Conservation (phyloP, 2,797 vertebrate species). For the Hylomyscus alleni region DNA sequence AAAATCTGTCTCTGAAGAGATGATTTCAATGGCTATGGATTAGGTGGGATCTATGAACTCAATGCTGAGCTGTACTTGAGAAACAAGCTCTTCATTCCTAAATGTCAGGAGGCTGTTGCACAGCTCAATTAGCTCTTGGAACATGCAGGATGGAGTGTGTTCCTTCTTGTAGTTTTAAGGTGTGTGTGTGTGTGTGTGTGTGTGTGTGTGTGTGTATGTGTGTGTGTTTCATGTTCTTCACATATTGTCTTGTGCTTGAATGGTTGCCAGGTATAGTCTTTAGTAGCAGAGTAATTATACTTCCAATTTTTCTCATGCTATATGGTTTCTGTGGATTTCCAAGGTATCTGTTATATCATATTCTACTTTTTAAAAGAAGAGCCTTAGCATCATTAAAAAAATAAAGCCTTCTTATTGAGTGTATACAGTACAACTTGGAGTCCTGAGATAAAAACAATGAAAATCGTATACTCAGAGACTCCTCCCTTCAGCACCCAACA, state of each 20-base stretch:
- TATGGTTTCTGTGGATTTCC: neutral
- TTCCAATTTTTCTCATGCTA: neutral
- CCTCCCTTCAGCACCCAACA: neutral
- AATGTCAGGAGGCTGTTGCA: neutral
- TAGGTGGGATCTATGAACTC: neutral
- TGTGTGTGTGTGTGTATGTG: no score
- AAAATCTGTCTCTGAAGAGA: neutral
- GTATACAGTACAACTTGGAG: neutral
- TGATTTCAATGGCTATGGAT: neutral
- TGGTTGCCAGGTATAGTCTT: neutral
- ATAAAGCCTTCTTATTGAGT: neutral
- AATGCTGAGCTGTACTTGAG: neutral
- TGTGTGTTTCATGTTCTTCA: neutral
- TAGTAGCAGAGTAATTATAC: neutral
- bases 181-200: neutral
- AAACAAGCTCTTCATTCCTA: neutral
- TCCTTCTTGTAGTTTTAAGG: neutral
- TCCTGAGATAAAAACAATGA: neutral
- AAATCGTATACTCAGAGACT: accelerated
- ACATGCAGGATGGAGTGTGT: neutral
- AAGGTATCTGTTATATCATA: neutral
- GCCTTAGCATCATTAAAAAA: neutral
- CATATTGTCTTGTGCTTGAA: neutral
- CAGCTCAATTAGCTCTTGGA: neutral
- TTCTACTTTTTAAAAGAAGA: neutral